Conservation (phyloP, 2,888 invertebrate species). For the Dusona sp. region DNA sequence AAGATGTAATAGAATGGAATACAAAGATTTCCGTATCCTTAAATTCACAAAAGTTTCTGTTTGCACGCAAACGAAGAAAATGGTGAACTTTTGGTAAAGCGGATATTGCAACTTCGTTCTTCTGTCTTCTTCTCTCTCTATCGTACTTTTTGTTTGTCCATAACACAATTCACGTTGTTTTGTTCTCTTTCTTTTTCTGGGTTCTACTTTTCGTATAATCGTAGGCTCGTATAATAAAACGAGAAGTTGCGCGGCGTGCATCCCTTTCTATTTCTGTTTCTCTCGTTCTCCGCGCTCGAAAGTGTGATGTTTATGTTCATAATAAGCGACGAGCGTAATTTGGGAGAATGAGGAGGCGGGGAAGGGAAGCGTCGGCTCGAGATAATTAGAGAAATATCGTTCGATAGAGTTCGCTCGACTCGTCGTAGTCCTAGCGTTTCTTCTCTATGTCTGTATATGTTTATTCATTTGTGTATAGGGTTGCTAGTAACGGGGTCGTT, state of each 20-base stretch:
- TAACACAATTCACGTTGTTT: conserved; percentile 20
- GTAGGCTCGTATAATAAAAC: conserved; percentile 67
- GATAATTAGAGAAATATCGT: conserved; percentile 84
- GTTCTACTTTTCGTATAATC: conserved; percentile 59
- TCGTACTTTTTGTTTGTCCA: conserved; percentile 10
- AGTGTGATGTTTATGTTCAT: conserved; percentile 77
- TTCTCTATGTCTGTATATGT: conserved; percentile 31
- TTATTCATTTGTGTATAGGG: neutral
- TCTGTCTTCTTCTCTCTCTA: conserved; percentile 18
- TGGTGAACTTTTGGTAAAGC: conserved; percentile 42
- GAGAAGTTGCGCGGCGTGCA: conserved; percentile 50
- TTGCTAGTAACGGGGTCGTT: conserved; percentile 64
- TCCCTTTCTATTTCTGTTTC: conserved; percentile 31
- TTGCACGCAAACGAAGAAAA: conserved; percentile 25
- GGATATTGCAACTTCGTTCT: neutral
- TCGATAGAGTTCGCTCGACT: conserved; percentile 80
- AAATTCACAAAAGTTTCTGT: conserved; percentile 72
- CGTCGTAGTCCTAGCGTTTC: conserved; percentile 38
- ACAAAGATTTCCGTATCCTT: conserved; percentile 70
- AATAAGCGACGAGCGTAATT: conserved; percentile 70
- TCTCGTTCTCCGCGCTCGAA: conserved; percentile 56
- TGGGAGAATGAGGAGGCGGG: conserved; percentile 48
- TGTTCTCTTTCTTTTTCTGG: conserved; percentile 22
- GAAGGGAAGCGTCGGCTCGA: conserved; percentile 65
- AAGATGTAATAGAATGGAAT: conserved; percentile 41